These are phyloP conservation scores for Criorhina ranunculi DNA, from an alignment of 2,888 invertebrate genomes.

Conservation along the genomic window DNA sequence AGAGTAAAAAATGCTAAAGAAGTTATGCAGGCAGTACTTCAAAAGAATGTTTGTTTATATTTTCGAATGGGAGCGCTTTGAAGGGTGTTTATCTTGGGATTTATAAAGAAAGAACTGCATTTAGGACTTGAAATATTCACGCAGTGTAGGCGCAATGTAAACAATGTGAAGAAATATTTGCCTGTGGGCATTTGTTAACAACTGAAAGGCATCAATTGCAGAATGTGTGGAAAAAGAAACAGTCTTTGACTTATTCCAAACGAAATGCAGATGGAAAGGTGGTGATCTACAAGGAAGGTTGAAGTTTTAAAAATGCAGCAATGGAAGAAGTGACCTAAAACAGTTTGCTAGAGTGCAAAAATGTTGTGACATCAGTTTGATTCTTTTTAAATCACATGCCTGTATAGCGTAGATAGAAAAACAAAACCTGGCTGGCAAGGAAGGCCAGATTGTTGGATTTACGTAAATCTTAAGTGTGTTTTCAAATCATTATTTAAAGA, in stretches of 20 bases:
- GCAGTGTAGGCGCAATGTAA: slow-evolving; percentile 1
- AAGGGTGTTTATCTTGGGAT: slow-evolving; percentile 33
- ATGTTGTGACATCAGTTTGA: too few species aligned
- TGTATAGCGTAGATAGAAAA: too few species aligned
- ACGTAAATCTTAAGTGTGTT: too few species aligned
- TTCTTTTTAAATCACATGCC: too few species aligned
- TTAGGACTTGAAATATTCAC: slow-evolving; percentile 29
- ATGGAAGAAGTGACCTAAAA: background rate
- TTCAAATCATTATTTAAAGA: too few species aligned
- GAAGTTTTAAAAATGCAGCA: background rate
- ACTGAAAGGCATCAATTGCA: slow-evolving; percentile 6
- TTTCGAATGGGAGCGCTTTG: slow-evolving; percentile 26
- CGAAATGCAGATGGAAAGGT: background rate
- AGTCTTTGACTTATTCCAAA: background rate
- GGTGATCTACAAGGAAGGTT: background rate
- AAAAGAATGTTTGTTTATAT: slow-evolving; percentile 18
- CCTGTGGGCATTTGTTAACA: background rate
- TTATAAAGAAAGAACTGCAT: slow-evolving; percentile 32
- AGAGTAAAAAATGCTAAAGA: background rate
- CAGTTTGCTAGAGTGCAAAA: background rate
- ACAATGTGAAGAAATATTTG: slow-evolving; percentile 10
- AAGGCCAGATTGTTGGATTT: too few species aligned
- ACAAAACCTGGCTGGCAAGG: too few species aligned
- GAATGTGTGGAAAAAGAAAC: background rate
- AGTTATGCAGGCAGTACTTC: background rate